Base-by-base conservation (phyloP, 2,797 vertebrate species). In the Gadopsis bispinosus region DNA sequence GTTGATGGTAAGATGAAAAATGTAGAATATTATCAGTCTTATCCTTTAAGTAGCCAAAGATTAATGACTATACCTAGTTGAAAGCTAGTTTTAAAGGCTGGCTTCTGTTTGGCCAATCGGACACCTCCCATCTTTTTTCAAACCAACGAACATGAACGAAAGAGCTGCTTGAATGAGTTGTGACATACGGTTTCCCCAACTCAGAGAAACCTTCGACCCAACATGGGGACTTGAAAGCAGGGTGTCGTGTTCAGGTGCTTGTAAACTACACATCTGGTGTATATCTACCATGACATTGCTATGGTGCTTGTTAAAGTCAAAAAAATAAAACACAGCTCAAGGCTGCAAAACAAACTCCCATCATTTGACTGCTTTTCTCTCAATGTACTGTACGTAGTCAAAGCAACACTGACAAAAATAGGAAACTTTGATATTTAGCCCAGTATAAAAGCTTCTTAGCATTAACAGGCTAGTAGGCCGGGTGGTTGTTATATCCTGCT, bases 181-280 rank as follows among this genome's bases (percentile, higher is more conserved):
- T 63, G 60, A 69, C 43, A 26, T 63, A n/a, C 19, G 2, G 29
- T 75, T 43, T 50, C 77, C 64, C 70, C 41, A 41, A 74, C 75
- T 87, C 86, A 66, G 77, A 80, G 67, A 79, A 70, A 80, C 69
- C 71, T 77, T 75, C 39, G 11, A 75, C 51, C 61, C 39, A 67
- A 65, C 81, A 77, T 85, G 84, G 26, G 26, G 26, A 84, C 83
- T 86, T 87, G 84, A 89, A 91, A 80, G 86, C 86, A 83, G 78
- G 80, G 80, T 82, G 81, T 90, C 66, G 11, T 66, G 71, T 90
- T 92, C 87, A 91, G 88, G 91, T 92, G 88, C 91, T 92, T 48
- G 69, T 86, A 83, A 85, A 80, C 63, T 83, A 85, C 84, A 85
- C 84, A 81, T 72, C 84, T 61, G 72, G 83, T 78, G 78, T 85